These are phyloP conservation scores for Gymnocypris eckloni DNA, from an alignment of 2,797 vertebrate genomes.

Conservation along the genomic window DNA sequence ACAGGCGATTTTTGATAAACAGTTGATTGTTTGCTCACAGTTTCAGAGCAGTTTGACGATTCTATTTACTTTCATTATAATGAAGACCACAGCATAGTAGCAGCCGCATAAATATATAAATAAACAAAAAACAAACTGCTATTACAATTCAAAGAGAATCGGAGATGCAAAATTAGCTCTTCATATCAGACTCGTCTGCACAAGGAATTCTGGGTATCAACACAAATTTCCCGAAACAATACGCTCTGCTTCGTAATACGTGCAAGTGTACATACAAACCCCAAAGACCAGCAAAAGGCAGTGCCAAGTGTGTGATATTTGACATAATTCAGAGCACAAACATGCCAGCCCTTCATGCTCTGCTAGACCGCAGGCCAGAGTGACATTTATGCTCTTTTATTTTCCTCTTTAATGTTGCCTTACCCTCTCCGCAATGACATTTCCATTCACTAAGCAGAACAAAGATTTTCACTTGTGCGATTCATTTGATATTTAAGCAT, in stretches of 20 bases:
- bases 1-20: not conserved
- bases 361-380: conserved; percentile 67
- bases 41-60: not conserved
- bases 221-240: not conserved
- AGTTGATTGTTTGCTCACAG: not conserved
- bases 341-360: conserved; percentile 69
- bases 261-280: conserved; percentile 46
- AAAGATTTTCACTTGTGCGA: conserved; percentile 64
- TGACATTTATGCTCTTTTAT: conserved; percentile 76
- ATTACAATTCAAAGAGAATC: not conserved
- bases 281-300: conserved; percentile 63
- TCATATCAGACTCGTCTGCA: not conserved
- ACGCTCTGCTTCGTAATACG: conserved; percentile 52
- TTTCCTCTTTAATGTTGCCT: conserved; percentile 66
- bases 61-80: not conserved
- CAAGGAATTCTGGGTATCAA: not conserved
- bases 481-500: conserved; percentile 66
- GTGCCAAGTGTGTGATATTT: conserved; percentile 71
- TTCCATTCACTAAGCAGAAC: conserved; percentile 66
- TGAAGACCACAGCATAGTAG: not conserved
- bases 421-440: conserved; percentile 68
- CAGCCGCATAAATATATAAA: not conserved
- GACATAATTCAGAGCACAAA: conserved; percentile 72
- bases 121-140: not conserved
- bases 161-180: not conserved